A percentile compares a stretch with the other conserved stretches of the same genome.
phyloP scores from a whole-genome alignment of 2,888 invertebrate species.

The Pediacus dermestoides region DNA sequence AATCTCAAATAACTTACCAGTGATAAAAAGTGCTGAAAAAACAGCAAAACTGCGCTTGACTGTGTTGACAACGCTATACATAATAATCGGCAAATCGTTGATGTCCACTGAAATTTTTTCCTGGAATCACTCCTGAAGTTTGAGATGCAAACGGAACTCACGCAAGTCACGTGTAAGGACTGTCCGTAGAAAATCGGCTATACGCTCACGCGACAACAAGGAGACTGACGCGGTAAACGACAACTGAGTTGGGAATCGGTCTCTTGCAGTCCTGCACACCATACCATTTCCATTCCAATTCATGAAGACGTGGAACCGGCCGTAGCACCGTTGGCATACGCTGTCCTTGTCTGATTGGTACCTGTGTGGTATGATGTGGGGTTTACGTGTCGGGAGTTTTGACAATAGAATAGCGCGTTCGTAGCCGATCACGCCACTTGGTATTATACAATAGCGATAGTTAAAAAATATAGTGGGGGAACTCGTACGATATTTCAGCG shows the following conservation, averaged over 20 bases:
- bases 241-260: too few species aligned
- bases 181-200: conserved; percentile 21
- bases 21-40: conserved; percentile 36
- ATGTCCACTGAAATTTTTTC: conserved; percentile 12
- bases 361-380: too few species aligned
- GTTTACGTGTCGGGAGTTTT: background rate
- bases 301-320: conserved; percentile 1
- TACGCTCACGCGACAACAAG: conserved; percentile 19
- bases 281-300: background rate
- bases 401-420: background rate
- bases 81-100: conserved; percentile 22
- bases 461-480: background rate
- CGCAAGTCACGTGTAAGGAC: conserved; percentile 30
- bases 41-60: conserved; percentile 37
- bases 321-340: too few species aligned
- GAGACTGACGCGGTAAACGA: conserved; percentile 29
- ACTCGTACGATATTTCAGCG: background rate
- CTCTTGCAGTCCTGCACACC: too few species aligned
- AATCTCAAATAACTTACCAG: conserved; percentile 31
- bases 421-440: background rate
- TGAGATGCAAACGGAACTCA: conserved; percentile 14
- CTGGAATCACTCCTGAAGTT: conserved; percentile 23
- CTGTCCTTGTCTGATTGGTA: background rate
- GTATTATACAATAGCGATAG: conserved; percentile 1
- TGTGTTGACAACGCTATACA: conserved; percentile 37